phyloP scores from a whole-genome alignment of 2,888 invertebrate species.

The Cephus pygmeus region DNA sequence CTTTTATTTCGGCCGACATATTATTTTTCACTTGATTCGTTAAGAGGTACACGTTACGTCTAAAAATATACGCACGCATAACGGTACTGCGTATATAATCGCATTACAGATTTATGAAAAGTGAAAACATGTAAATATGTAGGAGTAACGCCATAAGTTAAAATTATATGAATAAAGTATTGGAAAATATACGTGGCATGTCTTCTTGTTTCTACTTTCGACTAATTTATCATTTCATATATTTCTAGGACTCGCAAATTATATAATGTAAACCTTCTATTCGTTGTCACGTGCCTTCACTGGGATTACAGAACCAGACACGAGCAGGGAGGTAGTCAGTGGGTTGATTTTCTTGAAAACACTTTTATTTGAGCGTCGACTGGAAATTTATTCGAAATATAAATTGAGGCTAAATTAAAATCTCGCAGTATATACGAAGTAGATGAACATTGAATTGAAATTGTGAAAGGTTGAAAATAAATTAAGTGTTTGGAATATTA shows the following conservation, averaged over 20 bases:
- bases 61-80: conserved; percentile 10
- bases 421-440: too few relatives aligned
- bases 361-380: too few relatives aligned
- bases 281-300: too few relatives aligned
- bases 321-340: too few relatives aligned
- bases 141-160: conserved; percentile 49
- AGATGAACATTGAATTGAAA: too few relatives aligned
- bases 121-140: conserved; percentile 49
- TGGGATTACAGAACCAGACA: too few relatives aligned
- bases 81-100: conserved; percentile 23
- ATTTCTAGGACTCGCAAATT: background rate
- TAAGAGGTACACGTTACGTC: background rate
- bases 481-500: too few relatives aligned
- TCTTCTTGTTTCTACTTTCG: background rate
- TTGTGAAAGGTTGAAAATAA: too few relatives aligned
- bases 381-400: too few relatives aligned
- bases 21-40: conserved; percentile 18
- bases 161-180: conserved; percentile 56
- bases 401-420: too few relatives aligned
- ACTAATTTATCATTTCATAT: background rate
- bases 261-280: background rate
- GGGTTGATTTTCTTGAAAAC: too few relatives aligned
- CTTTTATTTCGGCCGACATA: conserved; percentile 28
- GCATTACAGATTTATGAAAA: conserved; percentile 37
- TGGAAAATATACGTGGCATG: conserved; percentile 27